Conservation (phyloP, 2,113 vertebrate species). For the Lepisosteus oculatus region DNA sequence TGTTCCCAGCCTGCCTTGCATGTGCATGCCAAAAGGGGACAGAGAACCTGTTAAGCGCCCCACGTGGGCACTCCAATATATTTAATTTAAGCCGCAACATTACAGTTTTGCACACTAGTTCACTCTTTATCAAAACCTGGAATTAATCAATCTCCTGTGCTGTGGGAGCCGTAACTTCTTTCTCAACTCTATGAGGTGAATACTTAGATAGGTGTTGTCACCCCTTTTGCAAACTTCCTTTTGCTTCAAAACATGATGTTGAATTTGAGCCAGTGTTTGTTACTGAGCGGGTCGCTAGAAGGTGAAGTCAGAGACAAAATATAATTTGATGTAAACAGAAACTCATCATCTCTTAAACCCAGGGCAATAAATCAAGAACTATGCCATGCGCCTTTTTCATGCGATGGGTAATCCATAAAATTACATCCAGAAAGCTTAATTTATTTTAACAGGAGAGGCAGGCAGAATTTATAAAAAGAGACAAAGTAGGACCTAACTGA, state of each 20-base stretch:
- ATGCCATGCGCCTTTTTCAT: background rate
- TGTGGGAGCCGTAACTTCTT: no score
- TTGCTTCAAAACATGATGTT: background rate
- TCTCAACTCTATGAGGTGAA: no score
- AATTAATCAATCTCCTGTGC: no score
- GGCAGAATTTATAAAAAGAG: background rate
- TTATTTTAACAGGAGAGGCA: background rate
- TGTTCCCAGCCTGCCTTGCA: no score
- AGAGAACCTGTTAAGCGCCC: no score
- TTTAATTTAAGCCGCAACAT: no score
- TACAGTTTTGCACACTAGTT: no score
- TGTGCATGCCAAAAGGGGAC: no score
- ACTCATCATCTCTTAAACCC: background rate
- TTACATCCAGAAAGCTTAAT: background rate
- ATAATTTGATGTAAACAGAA: conserved; percentile 2
- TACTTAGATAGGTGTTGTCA: no score
- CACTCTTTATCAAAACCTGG: no score
- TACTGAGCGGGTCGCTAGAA: background rate
- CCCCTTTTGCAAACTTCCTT: no score
- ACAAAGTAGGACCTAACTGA: background rate
- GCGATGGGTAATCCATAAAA: background rate
- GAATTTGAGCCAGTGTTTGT: background rate
- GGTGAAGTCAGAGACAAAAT: background rate
- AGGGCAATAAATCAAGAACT: background rate
- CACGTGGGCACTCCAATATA: no score